Base-by-base conservation (phyloP, 2,797 vertebrate genomes). In the Onychomys leucogaster region DNA sequence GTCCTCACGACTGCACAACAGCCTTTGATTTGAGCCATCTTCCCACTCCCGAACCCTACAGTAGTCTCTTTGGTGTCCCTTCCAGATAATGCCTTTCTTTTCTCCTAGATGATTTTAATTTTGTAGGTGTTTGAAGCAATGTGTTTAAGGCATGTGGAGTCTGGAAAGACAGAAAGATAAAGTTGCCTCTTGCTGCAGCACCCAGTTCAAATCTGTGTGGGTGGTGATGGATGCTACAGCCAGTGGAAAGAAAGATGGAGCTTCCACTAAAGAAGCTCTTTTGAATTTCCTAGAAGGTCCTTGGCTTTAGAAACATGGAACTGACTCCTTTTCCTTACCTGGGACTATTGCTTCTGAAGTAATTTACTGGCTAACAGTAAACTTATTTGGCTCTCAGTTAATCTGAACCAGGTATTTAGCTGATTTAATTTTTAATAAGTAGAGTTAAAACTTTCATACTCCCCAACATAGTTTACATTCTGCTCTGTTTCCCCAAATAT, bases 381-480 rank as follows among this genome's bases (percentile, higher is more conserved):
- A 80, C 19, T 94, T 83, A 82, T 84, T 87, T 94, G 89, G 4
- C 49, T 57, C 89, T 10, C 57, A 34, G 65, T 81, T 63, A 75
- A 93, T 91, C 25, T 12, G 34, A 91, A 87, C 34, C 17, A 93
- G 71, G 32, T 21, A 77, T 90, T 94, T 91, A 85, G 23, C 14
- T 91, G 37, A 89, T 81, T 97, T 84, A 95, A 97, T 82, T 94
- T 97, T 97, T 96, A 96, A 97, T 91, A 95, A 67, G 25, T 87
- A 81, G 57, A 93, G 46, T 84, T 91, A 77, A 90, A 95, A 77
- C 52, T 5, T 89, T 96, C 93, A 89, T 32, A 49, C 16, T 89
- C 69, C 11, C 25, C n/a, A 77, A 95, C 93, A 43, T 87, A 95
- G 41, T 93, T 96, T 95, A 55, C 10, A 80, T 97, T 97, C 87